Percentiles rank a stretch among this genome's conserved stretches.
These are phyloP conservation scores for Ctena decussata DNA, from an alignment of 2,888 invertebrate genomes.

Conservation along the genomic window DNA sequence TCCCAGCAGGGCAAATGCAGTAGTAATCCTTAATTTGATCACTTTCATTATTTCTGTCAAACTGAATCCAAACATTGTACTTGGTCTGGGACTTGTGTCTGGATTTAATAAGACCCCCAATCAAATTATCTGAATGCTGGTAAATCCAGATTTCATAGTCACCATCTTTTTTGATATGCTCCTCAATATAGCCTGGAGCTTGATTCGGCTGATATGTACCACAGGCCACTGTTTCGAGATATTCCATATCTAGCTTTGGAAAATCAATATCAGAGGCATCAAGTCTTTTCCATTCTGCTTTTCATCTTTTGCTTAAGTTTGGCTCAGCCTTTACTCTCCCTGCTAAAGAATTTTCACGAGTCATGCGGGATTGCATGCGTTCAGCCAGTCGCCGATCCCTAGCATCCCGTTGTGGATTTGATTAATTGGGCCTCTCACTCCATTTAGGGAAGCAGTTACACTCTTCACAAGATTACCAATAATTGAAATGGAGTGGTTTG, in stretches of 20 bases:
- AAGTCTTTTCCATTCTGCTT: too few relatives aligned
- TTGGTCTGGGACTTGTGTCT: too few relatives aligned
- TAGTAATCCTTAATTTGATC: constrained; percentile 11
- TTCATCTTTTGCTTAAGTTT: too few relatives aligned
- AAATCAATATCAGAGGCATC: background rate
- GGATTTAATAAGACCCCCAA: too few relatives aligned
- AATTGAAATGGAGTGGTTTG: background rate
- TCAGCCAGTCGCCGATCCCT: constrained; percentile 3
- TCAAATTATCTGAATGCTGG: background rate
- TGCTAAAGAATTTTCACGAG: background rate
- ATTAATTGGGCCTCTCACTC: constrained; percentile 14
- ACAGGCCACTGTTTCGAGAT: too few relatives aligned
- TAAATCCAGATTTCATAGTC: background rate
- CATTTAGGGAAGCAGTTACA: constrained; percentile 3
- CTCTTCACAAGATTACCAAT: background rate
- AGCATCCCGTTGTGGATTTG: background rate
- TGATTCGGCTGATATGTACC: background rate
- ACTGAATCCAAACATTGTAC: too few relatives aligned
- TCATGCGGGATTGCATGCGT: background rate
- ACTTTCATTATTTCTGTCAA: too few relatives aligned
- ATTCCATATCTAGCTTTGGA: background rate
- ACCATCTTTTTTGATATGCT: background rate
- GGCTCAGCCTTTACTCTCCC: background rate
- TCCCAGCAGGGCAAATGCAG: constrained; percentile 4
- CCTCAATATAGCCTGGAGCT: too few relatives aligned